Base-by-base conservation (phyloP, 2,113 vertebrate species). In the Eclectus roratus region DNA sequence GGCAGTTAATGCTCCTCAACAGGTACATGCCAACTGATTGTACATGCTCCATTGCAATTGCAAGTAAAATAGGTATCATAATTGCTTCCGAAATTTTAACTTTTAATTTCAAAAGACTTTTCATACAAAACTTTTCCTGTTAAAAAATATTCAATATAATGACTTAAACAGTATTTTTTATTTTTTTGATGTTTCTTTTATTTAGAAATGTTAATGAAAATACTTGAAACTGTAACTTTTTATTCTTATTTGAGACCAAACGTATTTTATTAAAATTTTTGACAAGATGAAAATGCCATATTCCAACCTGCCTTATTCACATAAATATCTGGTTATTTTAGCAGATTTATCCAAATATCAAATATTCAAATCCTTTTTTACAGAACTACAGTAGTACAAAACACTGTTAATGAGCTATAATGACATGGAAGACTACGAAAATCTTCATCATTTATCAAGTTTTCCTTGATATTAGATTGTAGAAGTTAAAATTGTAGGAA, bases 201-300 rank as follows among this genome's bases (percentile, higher is more conserved):
- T 41, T 63, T 11, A 39, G 12, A 64, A 82, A 39, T 64, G 4
- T 20, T 70, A 46, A 49, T 74, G 25, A 70, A 63, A 64, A 39
- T 56, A 28, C 28, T 72, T 68, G 55, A 53, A 85, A 64, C 14
- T 21, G 10, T 41, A 72, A n/a, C 11, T 29, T 88, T 33, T 56
- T 50, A 14, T 20, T 61, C 27, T 27, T 50, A 9, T 37, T 81
- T 65, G 65, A n/a, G 43, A 71, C 17, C 10, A 73, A 37, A 44
- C 0, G 0, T 18, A 49, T 33, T 50, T 71, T 71, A 13, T 58
- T 79, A 7, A 41, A 2, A 7, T 61, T 53, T 74, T 80, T 47
- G 44, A 43, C 13, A 23, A 4, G 0, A 6, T 63, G 8, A 47
- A 47, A 69, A 74, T 31, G 44, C 17, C 2, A 0, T 73, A 41